Evolutionary conservation across 2,113 vertebrate genomes (phyloP).

Genomic region (Marmota monax): DNA sequence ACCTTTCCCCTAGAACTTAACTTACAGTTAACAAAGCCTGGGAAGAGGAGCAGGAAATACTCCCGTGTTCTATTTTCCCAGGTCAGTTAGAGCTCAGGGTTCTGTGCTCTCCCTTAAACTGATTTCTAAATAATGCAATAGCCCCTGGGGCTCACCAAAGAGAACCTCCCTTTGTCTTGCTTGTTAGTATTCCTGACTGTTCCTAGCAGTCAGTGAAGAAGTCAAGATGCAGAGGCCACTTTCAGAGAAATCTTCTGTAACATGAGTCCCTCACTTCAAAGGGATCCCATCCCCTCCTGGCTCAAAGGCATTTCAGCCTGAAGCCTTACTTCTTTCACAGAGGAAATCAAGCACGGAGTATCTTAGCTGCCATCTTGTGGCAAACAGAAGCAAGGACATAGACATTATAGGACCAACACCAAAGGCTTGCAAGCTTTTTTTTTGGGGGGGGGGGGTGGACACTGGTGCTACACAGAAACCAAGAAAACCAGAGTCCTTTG

Average conservation of each 20-base stretch:
- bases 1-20: slow-evolving; percentile 4
- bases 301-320: slow-evolving; percentile 26
- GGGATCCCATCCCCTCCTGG: neutral
- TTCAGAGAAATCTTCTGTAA: slow-evolving; percentile 21
- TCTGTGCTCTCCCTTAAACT: neutral
- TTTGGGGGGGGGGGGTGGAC: too few relatives aligned
- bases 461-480: neutral
- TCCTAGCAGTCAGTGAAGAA: neutral
- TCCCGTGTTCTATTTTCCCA: neutral
- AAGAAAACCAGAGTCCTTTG: neutral
- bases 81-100: neutral
- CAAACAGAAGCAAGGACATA: neutral
- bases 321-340: neutral
- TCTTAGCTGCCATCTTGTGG: slow-evolving; percentile 74
- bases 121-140: neutral
- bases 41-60: neutral
- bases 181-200: neutral
- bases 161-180: neutral
- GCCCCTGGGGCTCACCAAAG: neutral
- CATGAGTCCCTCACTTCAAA: slow-evolving; percentile 35
- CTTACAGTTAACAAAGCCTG: neutral
- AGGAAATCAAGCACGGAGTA: neutral
- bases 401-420: neutral
- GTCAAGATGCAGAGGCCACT: neutral
- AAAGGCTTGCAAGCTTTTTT: too few relatives aligned